Conservation (phyloP, 2,113 vertebrate species). For the Sinocyclocheilus anophthalmus region DNA sequence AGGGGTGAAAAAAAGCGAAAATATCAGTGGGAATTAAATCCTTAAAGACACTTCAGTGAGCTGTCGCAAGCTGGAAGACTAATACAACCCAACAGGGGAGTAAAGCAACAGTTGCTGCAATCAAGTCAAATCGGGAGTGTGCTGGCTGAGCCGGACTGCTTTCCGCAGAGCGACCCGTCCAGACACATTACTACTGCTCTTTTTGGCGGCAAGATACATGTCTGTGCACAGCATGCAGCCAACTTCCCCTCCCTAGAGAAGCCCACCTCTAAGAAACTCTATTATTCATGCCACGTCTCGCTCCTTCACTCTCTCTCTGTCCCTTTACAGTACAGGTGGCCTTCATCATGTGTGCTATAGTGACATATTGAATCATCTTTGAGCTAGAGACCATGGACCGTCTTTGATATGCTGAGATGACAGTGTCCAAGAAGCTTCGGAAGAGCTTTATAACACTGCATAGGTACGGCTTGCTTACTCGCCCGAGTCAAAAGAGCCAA, state of each 20-base stretch:
- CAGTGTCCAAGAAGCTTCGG: constrained; percentile 40
- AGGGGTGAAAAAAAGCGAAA: not conserved
- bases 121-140: constrained; percentile 52
- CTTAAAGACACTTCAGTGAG: constrained; percentile 49
- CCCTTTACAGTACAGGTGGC: constrained; percentile 48
- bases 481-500: not conserved
- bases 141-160: constrained; percentile 42
- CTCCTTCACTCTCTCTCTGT: not conserved
- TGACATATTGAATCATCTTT: constrained; percentile 24
- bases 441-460: constrained; percentile 25
- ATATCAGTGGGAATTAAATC: constrained; percentile 46
- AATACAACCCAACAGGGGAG: constrained; percentile 58
- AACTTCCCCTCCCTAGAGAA: constrained; percentile 49
- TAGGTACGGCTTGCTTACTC: not conserved
- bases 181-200: constrained; percentile 53
- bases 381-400: constrained; percentile 5
- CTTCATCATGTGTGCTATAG: constrained; percentile 39
- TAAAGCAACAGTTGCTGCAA: constrained; percentile 55
- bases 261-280: constrained; percentile 45
- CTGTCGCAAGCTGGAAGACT: constrained; percentile 33
- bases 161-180: constrained; percentile 45
- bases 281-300: constrained; percentile 39
- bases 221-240: constrained; percentile 48
- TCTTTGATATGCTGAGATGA: constrained; percentile 19
- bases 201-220: constrained; percentile 43